Evolutionary conservation across 2,113 vertebrate genomes (phyloP), one percentile per base, ranked within the genome.

Genomic region (Isichthys henryi): DNA sequence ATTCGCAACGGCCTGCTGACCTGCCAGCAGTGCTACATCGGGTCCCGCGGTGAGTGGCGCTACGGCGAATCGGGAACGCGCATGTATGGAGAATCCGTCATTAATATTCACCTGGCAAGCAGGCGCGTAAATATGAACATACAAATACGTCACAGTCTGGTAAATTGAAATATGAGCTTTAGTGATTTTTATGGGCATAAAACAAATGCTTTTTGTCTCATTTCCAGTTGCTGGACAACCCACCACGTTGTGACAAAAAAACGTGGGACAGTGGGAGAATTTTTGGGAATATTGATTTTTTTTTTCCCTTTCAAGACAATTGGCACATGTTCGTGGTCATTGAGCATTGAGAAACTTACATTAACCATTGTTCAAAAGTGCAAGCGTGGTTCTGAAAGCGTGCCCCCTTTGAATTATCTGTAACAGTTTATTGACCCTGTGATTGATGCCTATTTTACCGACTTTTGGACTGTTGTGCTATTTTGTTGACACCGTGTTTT

Each of bases 1-100:
- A 99, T 99, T 93, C 96, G 97, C 84, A 99, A 97, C 11, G 98
- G 98, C 90, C 96, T 99, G 90, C 97, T 99, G 3, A 99, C 98
- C 95, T 99, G 98, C 92, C 97, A 97, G 0, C 97, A 98, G 92
- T 99, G 98, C 94, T 99, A 99, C 90, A 94, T 97, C 95, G 95
- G 96, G 93, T 99, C 98, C 91, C 96, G 98, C 94, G 98, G 98
- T 99, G 92, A 98, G 85, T 19, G 15, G 98, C 97, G 87, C 19
- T 46, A 17, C 27, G 15, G 11, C 88, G 39, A 5, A 11, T n/a
- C 45, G 27, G 19, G 23, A 17, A 74, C 9, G 58, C n/a, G 13
- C 27, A 52, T 15, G 49, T 10, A 66, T 10, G 17, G 46, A 31
- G 31, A 17, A 50, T 70, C 27, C 62, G 13, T 70, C 62, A 11